Evolutionary conservation across 2,797 vertebrate species (phyloP), one percentile per base, ranked within the genome.

Genomic region (Myotis myotis): DNA sequence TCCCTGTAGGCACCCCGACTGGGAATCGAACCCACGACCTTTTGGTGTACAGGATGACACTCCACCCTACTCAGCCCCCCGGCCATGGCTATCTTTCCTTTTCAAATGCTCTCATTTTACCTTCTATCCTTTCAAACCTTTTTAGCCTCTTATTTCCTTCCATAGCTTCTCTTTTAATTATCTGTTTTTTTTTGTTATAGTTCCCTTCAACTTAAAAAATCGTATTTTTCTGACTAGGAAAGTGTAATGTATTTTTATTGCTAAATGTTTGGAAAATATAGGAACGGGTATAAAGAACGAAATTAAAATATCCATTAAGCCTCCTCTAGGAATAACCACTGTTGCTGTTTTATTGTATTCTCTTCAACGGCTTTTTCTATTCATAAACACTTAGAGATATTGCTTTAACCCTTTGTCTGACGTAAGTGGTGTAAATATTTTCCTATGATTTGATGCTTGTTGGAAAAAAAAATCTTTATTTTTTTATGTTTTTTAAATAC

Each of bases 261-360:
- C 70, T 90, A 92, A 92, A 28, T 49, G 49, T 87, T 92, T 62
- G 81, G 55, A 70, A 92, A 87, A 76, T 64, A 84, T 28, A 90
- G 20, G 57, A 93, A 90, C 85, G 55, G 53, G 44, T 80, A 51
- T 91, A 85, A 93, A 91, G 79, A 92, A 92, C 25, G 83, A 87
- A 90, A 94, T 75, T 80, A 84, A 94, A 94, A 87, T 87, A 93
- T 60, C 68, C 55, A 55, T 90, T 92, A 95, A 72, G 62, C 74
- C 70, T 89, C 49, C 82, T 90, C 51, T 44, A 57, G 72, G 87
- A 55, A 51, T 85, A 80, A 93, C 60, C 60, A 57, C 68, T 38
- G 51, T 51, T 19, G 70, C 13, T 57, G 38, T 90, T 82, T 87
- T 68, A 83, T 72, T 88, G 51, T 71, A 22, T 80, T 88, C 16